Evolutionary conservation across 2,797 vertebrate species (phyloP).

Genomic region (Choloepus didactylus): DNA sequence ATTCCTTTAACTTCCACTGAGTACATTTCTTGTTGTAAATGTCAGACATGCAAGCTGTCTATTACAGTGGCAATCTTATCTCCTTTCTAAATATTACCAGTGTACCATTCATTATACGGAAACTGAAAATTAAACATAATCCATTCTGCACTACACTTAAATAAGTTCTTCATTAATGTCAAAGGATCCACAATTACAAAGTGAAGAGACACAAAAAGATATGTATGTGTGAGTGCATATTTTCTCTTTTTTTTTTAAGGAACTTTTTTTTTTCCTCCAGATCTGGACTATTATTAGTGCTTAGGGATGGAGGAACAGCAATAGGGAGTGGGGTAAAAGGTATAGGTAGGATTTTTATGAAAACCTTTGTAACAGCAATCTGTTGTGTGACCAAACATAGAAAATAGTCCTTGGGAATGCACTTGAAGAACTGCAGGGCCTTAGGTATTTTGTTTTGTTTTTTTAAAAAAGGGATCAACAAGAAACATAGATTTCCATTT

Average conservation of each 20-base stretch:
- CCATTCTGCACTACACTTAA: background rate
- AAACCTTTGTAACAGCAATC: background rate
- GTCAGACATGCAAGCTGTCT: background rate
- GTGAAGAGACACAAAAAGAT: slow-evolving; percentile 20
- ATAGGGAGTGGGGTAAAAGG: background rate
- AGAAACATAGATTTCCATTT: background rate
- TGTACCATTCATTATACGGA: background rate
- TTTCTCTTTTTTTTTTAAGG: background rate
- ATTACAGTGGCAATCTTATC: background rate
- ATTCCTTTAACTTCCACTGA: slow-evolving; percentile 52
- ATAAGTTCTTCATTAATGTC: slow-evolving; percentile 16
- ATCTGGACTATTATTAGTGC: slow-evolving; percentile 7
- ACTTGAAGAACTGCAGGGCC: background rate
- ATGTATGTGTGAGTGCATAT: background rate
- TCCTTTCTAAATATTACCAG: slow-evolving; percentile 54
- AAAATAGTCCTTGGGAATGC: background rate
- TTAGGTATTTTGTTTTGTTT: background rate
- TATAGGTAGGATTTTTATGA: background rate
- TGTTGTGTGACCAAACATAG: background rate
- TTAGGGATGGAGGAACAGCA: background rate
- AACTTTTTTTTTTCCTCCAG: background rate
- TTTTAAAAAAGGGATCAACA: slow-evolving; percentile 10
- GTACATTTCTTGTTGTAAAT: slow-evolving; percentile 43
- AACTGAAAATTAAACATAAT: slow-evolving; percentile 12
- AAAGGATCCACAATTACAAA: background rate